These are phyloP conservation scores for Drosophila pectinifera DNA, from an alignment of 1,140 invertebrate genomes.

Conservation along the genomic window DNA sequence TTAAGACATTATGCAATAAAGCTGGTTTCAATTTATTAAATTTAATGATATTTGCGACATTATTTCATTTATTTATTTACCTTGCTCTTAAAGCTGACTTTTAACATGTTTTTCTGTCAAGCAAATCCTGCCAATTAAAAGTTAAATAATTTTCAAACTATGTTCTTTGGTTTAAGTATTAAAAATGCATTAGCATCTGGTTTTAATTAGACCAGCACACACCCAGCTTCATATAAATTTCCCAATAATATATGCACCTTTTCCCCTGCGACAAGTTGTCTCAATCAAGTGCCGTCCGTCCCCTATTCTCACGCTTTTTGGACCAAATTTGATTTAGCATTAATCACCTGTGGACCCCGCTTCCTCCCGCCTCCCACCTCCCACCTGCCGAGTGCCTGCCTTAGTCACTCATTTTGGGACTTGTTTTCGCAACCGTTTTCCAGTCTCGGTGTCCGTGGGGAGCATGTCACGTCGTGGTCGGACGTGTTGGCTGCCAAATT, in stretches of 20 bases:
- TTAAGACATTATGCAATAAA: background rate
- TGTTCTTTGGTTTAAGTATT: too few relatives aligned
- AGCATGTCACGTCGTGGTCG: constrained; percentile 71
- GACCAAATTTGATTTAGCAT: constrained; percentile 67
- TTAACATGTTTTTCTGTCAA: background rate
- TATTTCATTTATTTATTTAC: background rate
- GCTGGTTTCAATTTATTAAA: background rate
- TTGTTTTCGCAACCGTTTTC: constrained; percentile 73
- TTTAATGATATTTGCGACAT: too few relatives aligned
- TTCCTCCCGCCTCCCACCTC: too few relatives aligned
- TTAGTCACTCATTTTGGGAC: constrained; percentile 74
- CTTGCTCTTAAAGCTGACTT: background rate
- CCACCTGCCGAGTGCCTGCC: constrained; percentile 62
- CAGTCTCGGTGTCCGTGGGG: constrained; percentile 26
- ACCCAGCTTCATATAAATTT: background rate
- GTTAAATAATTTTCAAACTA: background rate
- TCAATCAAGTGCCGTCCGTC: constrained; percentile 46
- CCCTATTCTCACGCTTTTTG: constrained; percentile 72
- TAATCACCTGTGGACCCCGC: constrained; percentile 45
- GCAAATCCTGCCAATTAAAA: background rate
- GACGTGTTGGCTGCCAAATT: constrained; percentile 84
- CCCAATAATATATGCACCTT: constrained; percentile 11
- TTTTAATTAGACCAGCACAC: constrained; percentile 8
- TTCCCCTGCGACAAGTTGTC: constrained; percentile 27
- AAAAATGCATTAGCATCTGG: too few relatives aligned